These are phyloP conservation scores for Rhabdomys dilectus DNA, from an alignment of 2,113 vertebrate species.

Conservation along the genomic window DNA sequence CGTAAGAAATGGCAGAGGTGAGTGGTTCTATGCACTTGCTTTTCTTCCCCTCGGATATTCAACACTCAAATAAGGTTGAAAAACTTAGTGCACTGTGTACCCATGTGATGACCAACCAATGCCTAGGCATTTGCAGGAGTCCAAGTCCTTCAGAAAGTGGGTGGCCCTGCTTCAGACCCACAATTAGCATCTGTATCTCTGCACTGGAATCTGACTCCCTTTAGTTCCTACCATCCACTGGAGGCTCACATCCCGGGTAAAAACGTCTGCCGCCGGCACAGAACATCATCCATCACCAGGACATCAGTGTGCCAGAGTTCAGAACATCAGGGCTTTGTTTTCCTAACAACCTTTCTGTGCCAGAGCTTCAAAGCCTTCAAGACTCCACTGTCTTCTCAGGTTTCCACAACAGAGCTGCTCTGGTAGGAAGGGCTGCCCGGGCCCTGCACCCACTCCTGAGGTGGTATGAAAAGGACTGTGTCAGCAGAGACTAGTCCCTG, in stretches of 20 bases:
- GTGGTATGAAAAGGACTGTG: fast-evolving
- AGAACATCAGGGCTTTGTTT: fast-evolving
- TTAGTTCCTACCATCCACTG: neutral
- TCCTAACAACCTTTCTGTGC: neutral
- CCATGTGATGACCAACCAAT: neutral
- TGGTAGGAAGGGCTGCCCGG: fast-evolving
- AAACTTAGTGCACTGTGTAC: neutral
- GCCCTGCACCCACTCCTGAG: fast-evolving
- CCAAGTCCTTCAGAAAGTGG: neutral
- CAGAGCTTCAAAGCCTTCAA: neutral
- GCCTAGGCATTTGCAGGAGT: neutral
- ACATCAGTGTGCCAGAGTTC: fast-evolving
- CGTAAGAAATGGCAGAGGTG: neutral
- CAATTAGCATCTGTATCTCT: neutral
- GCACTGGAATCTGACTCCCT: fast-evolving
- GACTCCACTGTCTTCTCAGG: neutral
- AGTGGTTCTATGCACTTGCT: fast-evolving
- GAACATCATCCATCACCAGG: neutral
- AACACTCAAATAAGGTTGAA: neutral
- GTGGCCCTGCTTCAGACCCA: neutral
- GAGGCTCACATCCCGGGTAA: neutral
- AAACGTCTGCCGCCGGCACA: neutral
- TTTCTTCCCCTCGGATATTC: neutral
- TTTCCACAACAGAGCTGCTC: neutral
- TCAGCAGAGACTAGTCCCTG: neutral